phyloP scores from a whole-genome alignment of 1,140 invertebrate species.

The Leptonema lineaticorne region DNA sequence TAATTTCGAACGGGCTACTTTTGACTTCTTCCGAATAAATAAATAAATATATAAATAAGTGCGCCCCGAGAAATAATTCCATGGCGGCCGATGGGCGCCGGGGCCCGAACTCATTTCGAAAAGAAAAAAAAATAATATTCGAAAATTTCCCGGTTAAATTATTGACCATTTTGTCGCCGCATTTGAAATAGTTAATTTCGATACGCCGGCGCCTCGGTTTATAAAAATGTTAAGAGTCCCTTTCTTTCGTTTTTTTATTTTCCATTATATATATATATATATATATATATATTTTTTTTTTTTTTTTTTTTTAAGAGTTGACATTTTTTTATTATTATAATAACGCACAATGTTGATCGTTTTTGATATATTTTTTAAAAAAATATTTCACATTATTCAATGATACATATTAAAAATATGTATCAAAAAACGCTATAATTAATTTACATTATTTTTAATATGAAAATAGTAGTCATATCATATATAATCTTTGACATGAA shows the following conservation, averaged over 20 bases:
- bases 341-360: background rate
- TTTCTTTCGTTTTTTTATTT: no score
- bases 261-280: background rate
- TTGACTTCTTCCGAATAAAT: slow-evolving; percentile 29
- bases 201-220: slow-evolving; percentile 36
- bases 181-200: slow-evolving; percentile 34
- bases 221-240: background rate
- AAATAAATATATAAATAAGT: slow-evolving; percentile 26
- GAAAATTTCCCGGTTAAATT: slow-evolving; percentile 35
- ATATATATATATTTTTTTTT: background rate
- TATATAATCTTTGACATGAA: no score
- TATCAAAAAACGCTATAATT: no score
- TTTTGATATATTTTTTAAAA: background rate
- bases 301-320: background rate
- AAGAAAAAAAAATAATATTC: slow-evolving; percentile 25
- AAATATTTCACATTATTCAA: no score
- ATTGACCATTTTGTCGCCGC: slow-evolving; percentile 31
- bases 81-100: slow-evolving; percentile 15
- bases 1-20: slow-evolving; percentile 30
- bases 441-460: no score
- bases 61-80: slow-evolving; percentile 29
- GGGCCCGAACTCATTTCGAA: slow-evolving; percentile 5
- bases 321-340: background rate
- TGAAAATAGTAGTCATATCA: no score
- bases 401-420: no score